Conservation (phyloP, 1,140 invertebrate genomes). For the Wiebesia pumilae region DNA sequence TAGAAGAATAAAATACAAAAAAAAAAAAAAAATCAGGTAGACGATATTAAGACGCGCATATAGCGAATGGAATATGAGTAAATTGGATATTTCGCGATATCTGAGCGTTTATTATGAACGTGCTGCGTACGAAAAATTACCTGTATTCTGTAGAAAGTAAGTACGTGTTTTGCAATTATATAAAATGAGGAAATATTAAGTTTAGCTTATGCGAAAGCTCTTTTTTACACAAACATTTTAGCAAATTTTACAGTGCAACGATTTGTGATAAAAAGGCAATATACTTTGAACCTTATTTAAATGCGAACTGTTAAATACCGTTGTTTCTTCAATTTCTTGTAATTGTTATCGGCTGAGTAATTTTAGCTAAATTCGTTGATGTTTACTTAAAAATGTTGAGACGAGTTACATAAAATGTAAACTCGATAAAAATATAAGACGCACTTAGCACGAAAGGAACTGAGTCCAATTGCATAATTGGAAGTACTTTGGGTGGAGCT, state of each 20-base stretch:
- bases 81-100: slow-evolving; percentile 43
- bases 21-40: not conserved
- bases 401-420: not conserved
- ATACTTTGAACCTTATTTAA: not conserved
- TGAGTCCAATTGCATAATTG: not conserved
- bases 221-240: not conserved
- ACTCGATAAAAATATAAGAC: not conserved
- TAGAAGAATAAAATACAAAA: slow-evolving; percentile 5
- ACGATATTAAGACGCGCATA: not conserved
- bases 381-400: not conserved
- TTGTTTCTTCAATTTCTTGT: not conserved
- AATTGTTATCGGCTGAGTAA: not conserved
- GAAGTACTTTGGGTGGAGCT: not conserved
- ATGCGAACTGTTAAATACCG: not conserved
- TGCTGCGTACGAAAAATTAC: not conserved
- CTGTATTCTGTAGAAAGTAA: not conserved
- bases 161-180: not conserved
- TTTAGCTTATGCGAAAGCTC: not conserved
- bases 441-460: too few relatives aligned
- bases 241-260: not conserved
- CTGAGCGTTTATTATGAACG: not conserved
- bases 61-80: not conserved
- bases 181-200: not conserved
- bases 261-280: slow-evolving; percentile 34
- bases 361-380: not conserved